A percentile compares a stretch with the other conserved stretches of the same genome.
Conservation (phyloP, 2,888 invertebrate species). For the Alitta virens region DNA sequence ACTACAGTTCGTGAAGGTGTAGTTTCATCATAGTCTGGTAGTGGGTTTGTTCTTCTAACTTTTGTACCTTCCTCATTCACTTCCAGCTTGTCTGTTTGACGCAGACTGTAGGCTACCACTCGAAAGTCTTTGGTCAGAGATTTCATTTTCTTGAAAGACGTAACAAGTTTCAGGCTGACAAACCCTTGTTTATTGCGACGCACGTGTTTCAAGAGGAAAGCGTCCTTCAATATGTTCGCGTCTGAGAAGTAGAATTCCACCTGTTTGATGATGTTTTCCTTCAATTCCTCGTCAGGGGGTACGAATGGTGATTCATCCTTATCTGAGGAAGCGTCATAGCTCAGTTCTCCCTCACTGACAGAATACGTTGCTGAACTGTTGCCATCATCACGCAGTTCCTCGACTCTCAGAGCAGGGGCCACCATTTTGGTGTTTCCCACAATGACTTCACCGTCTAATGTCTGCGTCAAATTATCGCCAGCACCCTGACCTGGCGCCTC, state of each 20-base stretch:
- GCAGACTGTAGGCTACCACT: constrained; percentile 82
- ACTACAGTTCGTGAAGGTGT: constrained; percentile 89
- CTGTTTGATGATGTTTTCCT: constrained; percentile 47
- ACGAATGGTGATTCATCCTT: constrained; percentile 1
- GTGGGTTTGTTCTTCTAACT: constrained; percentile 76
- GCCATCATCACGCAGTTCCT: constrained; percentile 41
- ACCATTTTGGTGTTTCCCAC: constrained; percentile 1
- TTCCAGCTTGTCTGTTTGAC: constrained; percentile 75
- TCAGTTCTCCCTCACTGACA: constrained; percentile 26
- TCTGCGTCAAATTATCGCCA: neutral
- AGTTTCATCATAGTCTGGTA: constrained; percentile 88
- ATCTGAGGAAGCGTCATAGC: constrained; percentile 16
- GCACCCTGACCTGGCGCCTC: neutral
- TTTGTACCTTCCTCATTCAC: constrained; percentile 90
- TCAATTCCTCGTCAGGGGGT: constrained; percentile 46
- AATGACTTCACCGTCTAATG: neutral
- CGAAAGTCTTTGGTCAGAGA: constrained; percentile 92
- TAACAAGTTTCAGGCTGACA: constrained; percentile 89
- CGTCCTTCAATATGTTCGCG: constrained; percentile 90
- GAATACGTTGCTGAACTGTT: constrained; percentile 1
- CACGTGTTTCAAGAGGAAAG: constrained; percentile 91
- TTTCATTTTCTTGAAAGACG: constrained; percentile 92
- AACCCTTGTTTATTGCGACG: constrained; percentile 92
- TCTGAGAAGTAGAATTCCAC: constrained; percentile 96
- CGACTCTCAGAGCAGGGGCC: constrained; percentile 43